These are phyloP conservation scores for Python bivittatus DNA, from an alignment of 2,113 vertebrate genomes.

Conservation along the genomic window DNA sequence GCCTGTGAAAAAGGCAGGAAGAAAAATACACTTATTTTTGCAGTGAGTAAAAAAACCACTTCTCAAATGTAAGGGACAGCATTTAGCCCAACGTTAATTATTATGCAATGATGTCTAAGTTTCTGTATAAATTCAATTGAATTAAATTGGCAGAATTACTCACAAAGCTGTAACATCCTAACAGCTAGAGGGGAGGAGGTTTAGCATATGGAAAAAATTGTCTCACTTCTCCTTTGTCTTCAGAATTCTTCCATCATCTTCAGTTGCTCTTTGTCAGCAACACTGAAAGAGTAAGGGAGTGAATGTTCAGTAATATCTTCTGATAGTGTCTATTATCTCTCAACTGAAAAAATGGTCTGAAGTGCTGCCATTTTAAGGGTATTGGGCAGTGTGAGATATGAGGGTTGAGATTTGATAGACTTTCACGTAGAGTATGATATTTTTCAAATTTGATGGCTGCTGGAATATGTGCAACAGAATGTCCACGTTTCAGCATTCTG, in stretches of 20 bases:
- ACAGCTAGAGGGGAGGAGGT: neutral
- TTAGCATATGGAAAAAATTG: neutral
- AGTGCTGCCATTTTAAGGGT: neutral
- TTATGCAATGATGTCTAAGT: neutral
- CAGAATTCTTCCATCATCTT: neutral
- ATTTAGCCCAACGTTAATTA: neutral
- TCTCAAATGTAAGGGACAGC: neutral
- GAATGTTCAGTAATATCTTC: neutral
- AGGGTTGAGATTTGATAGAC: neutral
- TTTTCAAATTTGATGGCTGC: neutral
- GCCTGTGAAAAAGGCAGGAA: neutral
- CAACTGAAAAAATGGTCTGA: neutral
- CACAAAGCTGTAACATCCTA: neutral
- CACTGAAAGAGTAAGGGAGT: neutral
- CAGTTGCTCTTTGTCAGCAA: neutral
- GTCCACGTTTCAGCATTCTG: neutral
- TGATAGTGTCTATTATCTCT: neutral
- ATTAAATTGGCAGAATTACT: neutral
- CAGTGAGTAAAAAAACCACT: neutral
- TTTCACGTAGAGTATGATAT: neutral
- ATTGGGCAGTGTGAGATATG: neutral
- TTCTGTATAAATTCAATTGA: neutral
- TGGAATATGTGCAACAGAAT: neutral
- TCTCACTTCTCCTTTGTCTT: neutral
- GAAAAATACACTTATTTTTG: neutral